These are phyloP conservation scores for Leptinotarsa juncta DNA, from an alignment of 2,888 invertebrate genomes.

Conservation along the genomic window DNA sequence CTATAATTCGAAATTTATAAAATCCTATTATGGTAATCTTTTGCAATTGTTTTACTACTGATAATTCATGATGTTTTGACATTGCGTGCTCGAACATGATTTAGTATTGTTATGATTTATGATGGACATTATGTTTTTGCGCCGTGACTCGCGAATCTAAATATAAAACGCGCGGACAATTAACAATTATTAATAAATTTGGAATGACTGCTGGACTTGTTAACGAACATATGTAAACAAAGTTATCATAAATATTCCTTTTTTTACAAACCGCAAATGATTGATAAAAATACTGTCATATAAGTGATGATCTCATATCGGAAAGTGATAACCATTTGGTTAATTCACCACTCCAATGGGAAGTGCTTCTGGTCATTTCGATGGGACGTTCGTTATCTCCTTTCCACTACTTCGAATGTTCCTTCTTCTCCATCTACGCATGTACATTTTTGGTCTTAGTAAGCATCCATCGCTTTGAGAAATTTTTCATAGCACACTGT, in stretches of 20 bases:
- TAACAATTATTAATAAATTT: slow-evolving; percentile 17
- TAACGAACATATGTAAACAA: slow-evolving; percentile 19
- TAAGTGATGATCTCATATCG: no score
- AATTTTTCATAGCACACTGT: no score
- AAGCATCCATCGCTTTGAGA: no score
- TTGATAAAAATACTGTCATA: no score
- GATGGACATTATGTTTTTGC: slow-evolving; percentile 23
- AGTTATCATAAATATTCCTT: not conserved
- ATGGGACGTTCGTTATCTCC: no score
- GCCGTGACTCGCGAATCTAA: slow-evolving; percentile 1
- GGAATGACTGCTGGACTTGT: slow-evolving; percentile 17
- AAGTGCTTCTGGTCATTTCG: no score
- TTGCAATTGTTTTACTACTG: slow-evolving; percentile 34
- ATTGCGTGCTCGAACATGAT: slow-evolving; percentile 29
- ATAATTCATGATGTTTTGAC: slow-evolving; percentile 24
- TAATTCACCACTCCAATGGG: no score
- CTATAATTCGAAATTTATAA: slow-evolving; percentile 13
- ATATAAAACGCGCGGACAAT: slow-evolving; percentile 3
- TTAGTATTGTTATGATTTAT: slow-evolving; percentile 28
- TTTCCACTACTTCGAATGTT: no score
- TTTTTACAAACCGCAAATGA: not conserved
- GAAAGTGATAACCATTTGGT: no score
- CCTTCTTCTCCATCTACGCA: no score
- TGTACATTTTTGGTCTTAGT: no score
- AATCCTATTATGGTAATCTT: slow-evolving; percentile 33